Evolutionary conservation across 2,113 vertebrate species (phyloP), one percentile per base, ranked within the genome.

Genomic region (Macrotis lagotis): DNA sequence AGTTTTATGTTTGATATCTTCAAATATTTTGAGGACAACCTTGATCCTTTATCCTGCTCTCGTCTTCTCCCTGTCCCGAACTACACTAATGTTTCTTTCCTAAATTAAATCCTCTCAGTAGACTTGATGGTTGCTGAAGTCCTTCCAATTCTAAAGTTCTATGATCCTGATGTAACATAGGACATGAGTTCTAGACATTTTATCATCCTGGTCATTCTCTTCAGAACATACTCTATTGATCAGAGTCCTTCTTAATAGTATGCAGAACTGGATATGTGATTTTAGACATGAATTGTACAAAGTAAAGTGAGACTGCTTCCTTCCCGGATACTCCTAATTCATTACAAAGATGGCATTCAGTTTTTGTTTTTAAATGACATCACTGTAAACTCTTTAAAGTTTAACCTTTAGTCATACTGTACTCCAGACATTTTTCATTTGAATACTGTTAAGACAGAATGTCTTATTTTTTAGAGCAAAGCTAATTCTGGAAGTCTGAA

Each of bases 341-440:
- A 19, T 16, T 91, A 55, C 93, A 28, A 89, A 26, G 51, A 50
- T 51, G 37, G 6, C 66, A 83, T 83, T n/a, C 4, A 50, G 48
- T 93, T 92, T 93, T 83, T 51, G 48, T 44, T 44, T 94, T 93
- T 89, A 59, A 31, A 59, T 59, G 19, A 74, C 6, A n/a, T 37
- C 59, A 66, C 59, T 37, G 3, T n/a, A n/a, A n/a, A 74, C 14
- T 59, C 55, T 31, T 74, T n/a, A n/a, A n/a, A n/a, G 31, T 74
- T 74, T 31, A 74, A 74, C 31, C 14, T 74, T 6, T 74, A 74
- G 59, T n/a, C 37, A 74, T 14, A n/a, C n/a, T n/a, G n/a, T n/a
- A 66, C 59, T 74, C 14, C 37, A n/a, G 31, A 66, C 31, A 66
- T 66, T 66, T 66, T 66, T 66, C 59, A 37, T 66, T 31, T 37